Percentiles rank a stretch among this genome's conserved stretches.
These are phyloP conservation scores for Archaeoteleia sp. DNA, from an alignment of 2,888 invertebrate genomes.

Conservation along the genomic window DNA sequence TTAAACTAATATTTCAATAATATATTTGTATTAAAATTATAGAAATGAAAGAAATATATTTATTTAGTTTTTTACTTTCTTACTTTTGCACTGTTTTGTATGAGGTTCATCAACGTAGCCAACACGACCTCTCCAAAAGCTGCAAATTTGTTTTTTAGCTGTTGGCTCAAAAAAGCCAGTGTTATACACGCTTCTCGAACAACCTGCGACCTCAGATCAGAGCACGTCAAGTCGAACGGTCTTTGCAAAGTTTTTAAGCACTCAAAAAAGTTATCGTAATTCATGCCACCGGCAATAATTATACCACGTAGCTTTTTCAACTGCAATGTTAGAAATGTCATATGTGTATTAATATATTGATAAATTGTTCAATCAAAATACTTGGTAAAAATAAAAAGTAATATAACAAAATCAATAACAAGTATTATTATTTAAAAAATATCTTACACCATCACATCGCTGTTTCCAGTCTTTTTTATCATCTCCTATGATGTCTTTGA, in stretches of 20 bases:
- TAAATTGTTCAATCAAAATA: not conserved
- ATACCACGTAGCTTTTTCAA: slow-evolving; percentile 90
- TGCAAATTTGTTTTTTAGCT: slow-evolving; percentile 88
- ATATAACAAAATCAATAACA: slow-evolving; percentile 6
- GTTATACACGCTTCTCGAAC: slow-evolving; percentile 97
- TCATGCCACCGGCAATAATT: slow-evolving; percentile 85
- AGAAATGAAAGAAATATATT: slow-evolving; percentile 1
- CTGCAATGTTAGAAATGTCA: slow-evolving; percentile 76
- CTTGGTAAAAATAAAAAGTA: slow-evolving; percentile 10
- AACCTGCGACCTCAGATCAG: slow-evolving; percentile 94
- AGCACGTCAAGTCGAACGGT: slow-evolving; percentile 87
- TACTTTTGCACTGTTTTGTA: slow-evolving; percentile 97
- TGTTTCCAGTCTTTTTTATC: slow-evolving; percentile 94
- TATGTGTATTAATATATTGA: no score
- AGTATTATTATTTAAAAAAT: slow-evolving; percentile 41
- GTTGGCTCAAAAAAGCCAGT: slow-evolving; percentile 92
- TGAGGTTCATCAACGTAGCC: slow-evolving; percentile 89
- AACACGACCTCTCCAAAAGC: slow-evolving; percentile 90
- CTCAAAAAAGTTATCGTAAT: slow-evolving; percentile 83
- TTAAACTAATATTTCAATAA: no score
- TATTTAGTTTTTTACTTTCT: slow-evolving; percentile 48
- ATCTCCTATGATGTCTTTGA: slow-evolving; percentile 86
- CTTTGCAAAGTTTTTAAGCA: slow-evolving; percentile 87
- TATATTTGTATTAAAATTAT: slow-evolving; percentile 1
- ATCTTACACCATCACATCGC: slow-evolving; percentile 91